Evolutionary conservation across 2,888 invertebrate species (phyloP).

Genomic region (Rotaria magnacalcarata): DNA sequence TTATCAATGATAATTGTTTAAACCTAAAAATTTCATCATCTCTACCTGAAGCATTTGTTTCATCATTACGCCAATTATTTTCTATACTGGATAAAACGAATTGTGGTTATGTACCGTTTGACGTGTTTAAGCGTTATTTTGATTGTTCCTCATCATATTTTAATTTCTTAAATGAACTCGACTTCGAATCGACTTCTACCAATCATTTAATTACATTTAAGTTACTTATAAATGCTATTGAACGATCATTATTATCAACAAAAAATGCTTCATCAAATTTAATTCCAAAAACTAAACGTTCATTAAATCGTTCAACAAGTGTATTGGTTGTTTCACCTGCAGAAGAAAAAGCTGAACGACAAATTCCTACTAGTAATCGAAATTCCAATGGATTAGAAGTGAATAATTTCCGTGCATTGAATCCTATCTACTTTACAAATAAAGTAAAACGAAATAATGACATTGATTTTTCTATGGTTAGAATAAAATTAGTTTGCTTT

Average conservation of each 20-base stretch:
- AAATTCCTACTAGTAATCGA: neutral
- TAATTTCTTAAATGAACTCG: neutral
- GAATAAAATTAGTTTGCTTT: neutral
- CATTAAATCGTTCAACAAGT: no score
- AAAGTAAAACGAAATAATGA: neutral
- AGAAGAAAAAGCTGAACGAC: neutral
- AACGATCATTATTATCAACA: neutral
- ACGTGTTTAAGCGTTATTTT: conserved; percentile 17
- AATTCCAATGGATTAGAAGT: neutral
- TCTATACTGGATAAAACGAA: conserved; percentile 23
- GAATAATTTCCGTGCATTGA: neutral
- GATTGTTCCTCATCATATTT: neutral
- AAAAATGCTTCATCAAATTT: neutral
- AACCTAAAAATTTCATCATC: neutral
- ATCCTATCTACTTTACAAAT: neutral
- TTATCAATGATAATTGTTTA: no score
- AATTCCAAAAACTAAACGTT: neutral
- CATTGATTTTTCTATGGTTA: neutral
- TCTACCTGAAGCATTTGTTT: conserved; percentile 11
- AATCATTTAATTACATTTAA: conserved; percentile 18
- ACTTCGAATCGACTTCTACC: neutral
- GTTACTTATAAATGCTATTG: neutral
- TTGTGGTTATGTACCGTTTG: neutral
- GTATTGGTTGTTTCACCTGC: no score
- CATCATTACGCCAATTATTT: conserved; percentile 27